Conservation (phyloP, 2,113 vertebrate genomes). For the Rafetus swinhoei region DNA sequence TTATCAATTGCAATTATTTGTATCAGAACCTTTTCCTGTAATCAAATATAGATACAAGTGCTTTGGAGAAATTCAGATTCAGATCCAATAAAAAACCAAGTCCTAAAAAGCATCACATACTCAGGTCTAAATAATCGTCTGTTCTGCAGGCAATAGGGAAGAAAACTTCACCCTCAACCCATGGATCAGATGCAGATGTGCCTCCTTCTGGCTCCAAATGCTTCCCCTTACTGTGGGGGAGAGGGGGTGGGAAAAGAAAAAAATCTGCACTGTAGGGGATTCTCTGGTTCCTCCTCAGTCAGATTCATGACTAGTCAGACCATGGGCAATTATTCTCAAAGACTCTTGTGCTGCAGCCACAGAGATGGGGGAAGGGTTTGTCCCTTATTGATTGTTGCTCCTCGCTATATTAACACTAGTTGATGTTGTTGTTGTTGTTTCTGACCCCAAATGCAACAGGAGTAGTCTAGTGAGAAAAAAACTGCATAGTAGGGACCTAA, state of each 20-base stretch:
- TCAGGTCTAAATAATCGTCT: neutral
- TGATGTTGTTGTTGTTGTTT: neutral
- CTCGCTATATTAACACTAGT: too few relatives aligned
- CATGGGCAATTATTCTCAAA: neutral
- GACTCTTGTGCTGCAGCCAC: neutral
- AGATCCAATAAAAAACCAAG: neutral
- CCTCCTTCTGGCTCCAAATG: neutral
- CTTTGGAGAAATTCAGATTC: neutral
- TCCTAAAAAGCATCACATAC: neutral
- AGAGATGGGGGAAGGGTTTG: neutral
- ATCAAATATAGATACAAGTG: too few relatives aligned
- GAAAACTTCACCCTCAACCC: neutral
- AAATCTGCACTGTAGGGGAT: neutral
- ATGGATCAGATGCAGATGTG: fast-evolving
- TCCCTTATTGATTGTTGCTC: neutral
- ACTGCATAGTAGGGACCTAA: neutral
- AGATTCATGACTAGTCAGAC: neutral
- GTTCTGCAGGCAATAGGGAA: neutral
- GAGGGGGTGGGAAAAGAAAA: neutral
- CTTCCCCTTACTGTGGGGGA: neutral
- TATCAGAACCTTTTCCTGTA: neutral
- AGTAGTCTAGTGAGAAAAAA: neutral
- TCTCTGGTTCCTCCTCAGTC: neutral
- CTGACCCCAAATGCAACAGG: neutral
- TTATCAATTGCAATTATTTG: neutral